These are phyloP conservation scores for Thinocorus orbignyianus DNA, from an alignment of 2,113 vertebrate species.

Conservation along the genomic window DNA sequence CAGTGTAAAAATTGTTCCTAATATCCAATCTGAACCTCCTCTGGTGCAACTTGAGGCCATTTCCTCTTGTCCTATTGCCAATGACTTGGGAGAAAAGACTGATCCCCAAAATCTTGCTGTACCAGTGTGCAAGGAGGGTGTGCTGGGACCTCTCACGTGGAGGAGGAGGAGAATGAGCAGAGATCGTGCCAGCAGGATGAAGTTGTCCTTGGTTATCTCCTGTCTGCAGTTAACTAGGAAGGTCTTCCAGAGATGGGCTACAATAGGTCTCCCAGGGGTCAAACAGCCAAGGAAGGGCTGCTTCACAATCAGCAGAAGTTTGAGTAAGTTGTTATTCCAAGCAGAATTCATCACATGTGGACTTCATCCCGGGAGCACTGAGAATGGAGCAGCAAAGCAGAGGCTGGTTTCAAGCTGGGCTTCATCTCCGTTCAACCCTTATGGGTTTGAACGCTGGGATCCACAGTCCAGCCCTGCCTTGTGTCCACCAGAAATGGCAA, in stretches of 20 bases:
- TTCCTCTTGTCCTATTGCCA: too few relatives aligned
- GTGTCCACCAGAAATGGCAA: neutral
- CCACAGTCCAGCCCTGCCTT: neutral
- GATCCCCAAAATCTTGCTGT: neutral
- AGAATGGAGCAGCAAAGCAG: neutral
- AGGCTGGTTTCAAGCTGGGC: neutral
- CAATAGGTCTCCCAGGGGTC: neutral
- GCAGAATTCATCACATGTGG: neutral
- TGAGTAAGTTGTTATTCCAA: neutral
- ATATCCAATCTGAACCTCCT: too few relatives aligned
- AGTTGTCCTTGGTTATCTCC: neutral
- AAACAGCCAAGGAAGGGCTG: neutral
- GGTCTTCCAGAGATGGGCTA: neutral
- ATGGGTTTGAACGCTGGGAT: neutral
- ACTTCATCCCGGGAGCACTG: neutral
- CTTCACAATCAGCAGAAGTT: rapidly evolving
- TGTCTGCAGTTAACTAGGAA: neutral
- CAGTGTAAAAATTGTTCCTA: too few relatives aligned
- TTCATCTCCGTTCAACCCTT: too few relatives aligned
- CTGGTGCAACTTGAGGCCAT: too few relatives aligned
- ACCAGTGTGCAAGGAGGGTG: neutral
- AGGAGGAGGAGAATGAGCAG: neutral
- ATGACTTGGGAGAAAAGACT: too few relatives aligned
- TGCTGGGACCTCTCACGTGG: neutral
- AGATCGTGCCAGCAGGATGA: rapidly evolving